phyloP scores from a whole-genome alignment of 2,888 invertebrate genomes.

The Folsomia manolachei region DNA sequence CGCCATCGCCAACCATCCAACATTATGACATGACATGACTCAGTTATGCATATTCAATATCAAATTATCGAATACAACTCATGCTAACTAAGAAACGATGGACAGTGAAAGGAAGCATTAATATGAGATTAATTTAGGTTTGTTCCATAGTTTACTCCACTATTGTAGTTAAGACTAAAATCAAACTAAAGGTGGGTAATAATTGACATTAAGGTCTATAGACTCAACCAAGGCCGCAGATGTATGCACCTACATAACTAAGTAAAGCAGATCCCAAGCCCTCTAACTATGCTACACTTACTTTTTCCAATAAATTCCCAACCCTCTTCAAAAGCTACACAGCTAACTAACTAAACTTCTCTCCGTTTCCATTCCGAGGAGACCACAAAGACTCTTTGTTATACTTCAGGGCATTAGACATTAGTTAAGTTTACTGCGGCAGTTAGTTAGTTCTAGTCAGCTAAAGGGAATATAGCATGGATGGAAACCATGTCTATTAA shows the following conservation, averaged over 20 bases:
- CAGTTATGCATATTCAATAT: no score
- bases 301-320: neutral
- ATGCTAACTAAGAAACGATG: no score
- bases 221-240: slow-evolving; percentile 38
- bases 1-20: no score
- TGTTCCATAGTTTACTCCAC: no score
- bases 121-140: no score
- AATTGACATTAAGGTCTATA: slow-evolving; percentile 45
- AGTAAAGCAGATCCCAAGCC: neutral
- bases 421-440: neutral
- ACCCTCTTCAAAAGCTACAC: neutral
- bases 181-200: slow-evolving; percentile 14
- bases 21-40: no score
- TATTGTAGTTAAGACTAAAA: no score
- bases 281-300: neutral
- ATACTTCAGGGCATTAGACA: neutral
- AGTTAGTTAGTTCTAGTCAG: neutral
- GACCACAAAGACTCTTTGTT: no score
- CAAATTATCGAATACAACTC: no score
- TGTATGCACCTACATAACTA: neutral
- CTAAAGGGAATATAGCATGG: neutral
- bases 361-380: no score
- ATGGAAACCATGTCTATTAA: no score
- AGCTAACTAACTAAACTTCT: neutral
- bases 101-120: no score